Evolutionary conservation across 1,140 invertebrate species (phyloP), one percentile per base, ranked within the genome.

Genomic region (Aphelenchoides avenae): DNA sequence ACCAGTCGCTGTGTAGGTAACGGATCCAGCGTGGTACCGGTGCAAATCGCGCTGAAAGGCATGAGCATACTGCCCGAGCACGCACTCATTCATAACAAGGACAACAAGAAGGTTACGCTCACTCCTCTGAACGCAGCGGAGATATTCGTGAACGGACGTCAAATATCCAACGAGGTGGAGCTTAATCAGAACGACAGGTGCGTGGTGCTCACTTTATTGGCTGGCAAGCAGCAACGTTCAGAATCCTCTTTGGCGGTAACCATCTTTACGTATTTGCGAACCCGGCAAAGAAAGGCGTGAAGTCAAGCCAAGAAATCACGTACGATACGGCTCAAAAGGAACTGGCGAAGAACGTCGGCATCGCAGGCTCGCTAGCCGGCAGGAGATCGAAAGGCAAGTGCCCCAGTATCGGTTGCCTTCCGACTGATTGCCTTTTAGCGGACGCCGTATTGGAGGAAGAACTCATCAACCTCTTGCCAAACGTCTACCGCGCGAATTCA

Each of bases 301-400:
- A 73, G 39, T 55, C 15, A 63, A 64, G 46, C 61, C 50, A 22
- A 79, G 74, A 42, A 71, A 77, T 83, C 5, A 81, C 79, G 1
- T 84, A 81, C 70, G 83, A 84, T 48, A 78, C 77, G 63, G 83
- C 83, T 11, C 82, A 84, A 64, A 81, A 83, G 54, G 84, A 85
- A 76, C 83, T 85, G 51, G 83, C 83, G 0, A 68, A 78, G 20
- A 82, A 83, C 58, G 78, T 81, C 52, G 84, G 83, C 4, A 77
- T 83, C 55, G 78, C 79, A 52, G 33, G 24, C 2, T 13, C 30
- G 5, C 46, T 13, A 52, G 46, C 22, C 5, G 22, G 27, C 18
- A 54, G 18, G 49, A 20, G 37, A 56, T 53, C 33, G n/a, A 36
- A 46, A 46, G 43, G 43, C n/a, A 22, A 22, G 7, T 41, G n/a